Percentiles rank a stretch among this genome's conserved stretches.
phyloP scores from a whole-genome alignment of 2,113 vertebrate genomes.

The Cololabis saira region DNA sequence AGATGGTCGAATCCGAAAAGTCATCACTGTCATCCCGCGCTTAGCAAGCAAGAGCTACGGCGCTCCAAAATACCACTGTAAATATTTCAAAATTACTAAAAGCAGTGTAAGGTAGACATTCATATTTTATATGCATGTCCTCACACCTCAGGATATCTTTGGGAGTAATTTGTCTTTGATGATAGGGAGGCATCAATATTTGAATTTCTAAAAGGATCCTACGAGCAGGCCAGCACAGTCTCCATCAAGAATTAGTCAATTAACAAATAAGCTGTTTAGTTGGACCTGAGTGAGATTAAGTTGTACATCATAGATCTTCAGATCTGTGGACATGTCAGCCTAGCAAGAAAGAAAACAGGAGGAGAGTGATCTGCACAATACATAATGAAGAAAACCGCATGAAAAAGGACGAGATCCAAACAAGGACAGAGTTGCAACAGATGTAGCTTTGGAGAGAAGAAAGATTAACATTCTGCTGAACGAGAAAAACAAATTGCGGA shows the following conservation, averaged over 20 bases:
- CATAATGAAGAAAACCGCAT: not conserved
- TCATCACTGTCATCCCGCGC: constrained; percentile 35
- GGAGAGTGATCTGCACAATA: not conserved
- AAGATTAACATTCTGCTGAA: constrained; percentile 20
- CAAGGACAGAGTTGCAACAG: not conserved
- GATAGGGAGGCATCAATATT: constrained; percentile 75
- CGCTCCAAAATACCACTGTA: constrained; percentile 59
- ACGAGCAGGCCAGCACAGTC: constrained; percentile 39
- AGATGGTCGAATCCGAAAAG: constrained; percentile 64
- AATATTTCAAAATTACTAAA: constrained; percentile 83
- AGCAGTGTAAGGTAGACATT: constrained; percentile 76
- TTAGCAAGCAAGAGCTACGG: constrained; percentile 36
- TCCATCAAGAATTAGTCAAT: constrained; percentile 23
- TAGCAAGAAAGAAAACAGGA: not conserved
- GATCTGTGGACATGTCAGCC: not conserved
- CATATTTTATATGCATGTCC: constrained; percentile 72
- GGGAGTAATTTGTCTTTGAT: constrained; percentile 71
- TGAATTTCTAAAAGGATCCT: constrained; percentile 66
- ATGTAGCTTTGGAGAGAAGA: not conserved
- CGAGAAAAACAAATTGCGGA: constrained; percentile 49
- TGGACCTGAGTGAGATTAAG: too few species aligned
- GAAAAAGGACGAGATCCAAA: not conserved
- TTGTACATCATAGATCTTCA: too few species aligned
- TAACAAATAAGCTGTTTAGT: constrained; percentile 47
- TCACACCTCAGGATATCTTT: constrained; percentile 60